These are phyloP conservation scores for Coregonus ussuriensis DNA, from an alignment of 2,797 vertebrate genomes.

Conservation along the genomic window DNA sequence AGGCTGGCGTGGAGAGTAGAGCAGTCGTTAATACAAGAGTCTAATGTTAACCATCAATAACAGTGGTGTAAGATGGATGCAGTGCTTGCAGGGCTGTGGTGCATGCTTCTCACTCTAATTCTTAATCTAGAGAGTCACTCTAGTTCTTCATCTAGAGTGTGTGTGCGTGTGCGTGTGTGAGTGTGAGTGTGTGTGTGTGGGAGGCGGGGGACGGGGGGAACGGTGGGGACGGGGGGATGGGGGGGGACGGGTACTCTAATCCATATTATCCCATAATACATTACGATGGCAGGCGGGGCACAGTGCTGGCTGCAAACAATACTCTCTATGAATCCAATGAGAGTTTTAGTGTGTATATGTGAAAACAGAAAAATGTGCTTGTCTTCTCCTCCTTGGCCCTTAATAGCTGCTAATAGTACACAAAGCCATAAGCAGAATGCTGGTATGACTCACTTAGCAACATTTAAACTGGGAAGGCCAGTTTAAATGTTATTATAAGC, in stretches of 20 bases:
- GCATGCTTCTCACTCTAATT: conserved; percentile 38
- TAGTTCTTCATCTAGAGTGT: background rate
- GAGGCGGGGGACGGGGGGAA: too few relatives aligned
- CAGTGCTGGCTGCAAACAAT: too few relatives aligned
- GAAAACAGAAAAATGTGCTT: too few relatives aligned
- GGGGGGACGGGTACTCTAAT: too few relatives aligned
- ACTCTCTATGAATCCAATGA: too few relatives aligned
- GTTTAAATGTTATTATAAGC: background rate
- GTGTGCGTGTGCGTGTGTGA: too few relatives aligned
- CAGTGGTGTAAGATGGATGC: conserved; percentile 35
- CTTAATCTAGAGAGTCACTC: conserved; percentile 42
- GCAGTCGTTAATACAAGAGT: conserved; percentile 1
- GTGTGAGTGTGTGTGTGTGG: too few relatives aligned
- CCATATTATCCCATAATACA: too few relatives aligned
- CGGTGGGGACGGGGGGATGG: too few relatives aligned
- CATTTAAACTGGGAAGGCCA: background rate
- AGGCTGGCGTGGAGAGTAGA: conserved; percentile 26
- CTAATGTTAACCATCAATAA: conserved; percentile 56
- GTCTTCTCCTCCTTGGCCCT: background rate
- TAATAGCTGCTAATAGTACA: background rate
- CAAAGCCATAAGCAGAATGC: conserved; percentile 4
- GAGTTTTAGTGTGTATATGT: background rate
- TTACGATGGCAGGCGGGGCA: too few relatives aligned
- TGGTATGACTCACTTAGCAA: background rate
- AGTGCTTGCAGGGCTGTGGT: conserved; percentile 21